phyloP scores from a whole-genome alignment of 2,113 vertebrate species.

The Pontoporia blainvillei region DNA sequence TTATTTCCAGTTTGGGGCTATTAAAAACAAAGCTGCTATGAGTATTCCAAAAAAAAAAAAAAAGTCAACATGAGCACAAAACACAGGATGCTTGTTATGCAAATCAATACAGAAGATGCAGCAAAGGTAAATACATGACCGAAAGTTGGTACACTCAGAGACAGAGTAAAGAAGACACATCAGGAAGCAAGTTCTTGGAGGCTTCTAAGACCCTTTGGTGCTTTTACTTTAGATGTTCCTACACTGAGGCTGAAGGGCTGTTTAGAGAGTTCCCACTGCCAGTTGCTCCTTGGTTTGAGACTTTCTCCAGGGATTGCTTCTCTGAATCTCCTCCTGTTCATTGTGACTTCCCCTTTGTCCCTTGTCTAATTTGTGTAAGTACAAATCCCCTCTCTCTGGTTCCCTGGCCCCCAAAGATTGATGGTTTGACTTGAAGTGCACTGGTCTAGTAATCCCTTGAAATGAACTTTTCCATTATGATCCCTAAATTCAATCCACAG shows the following conservation, averaged over 20 bases:
- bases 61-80: background rate
- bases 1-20: too few relatives aligned
- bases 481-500: background rate
- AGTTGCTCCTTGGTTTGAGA: background rate
- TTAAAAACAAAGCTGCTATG: too few relatives aligned
- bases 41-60: too few relatives aligned
- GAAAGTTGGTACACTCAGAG: background rate
- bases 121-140: background rate
- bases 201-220: background rate
- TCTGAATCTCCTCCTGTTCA: background rate
- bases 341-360: background rate
- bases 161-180: background rate
- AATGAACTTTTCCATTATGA: background rate
- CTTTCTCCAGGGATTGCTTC: background rate
- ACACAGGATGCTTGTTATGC: background rate
- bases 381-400: background rate
- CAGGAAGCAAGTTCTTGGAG: background rate
- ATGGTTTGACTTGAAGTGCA: background rate
- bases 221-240: background rate
- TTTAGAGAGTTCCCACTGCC: background rate
- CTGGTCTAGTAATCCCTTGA: conserved; percentile 14
- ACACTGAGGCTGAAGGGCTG: background rate
- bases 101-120: background rate
- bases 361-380: background rate
- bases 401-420: background rate